A percentile compares a stretch with the other conserved stretches of the same genome.
phyloP scores from a whole-genome alignment of 2,113 vertebrate species.

The Albula goreensis region DNA sequence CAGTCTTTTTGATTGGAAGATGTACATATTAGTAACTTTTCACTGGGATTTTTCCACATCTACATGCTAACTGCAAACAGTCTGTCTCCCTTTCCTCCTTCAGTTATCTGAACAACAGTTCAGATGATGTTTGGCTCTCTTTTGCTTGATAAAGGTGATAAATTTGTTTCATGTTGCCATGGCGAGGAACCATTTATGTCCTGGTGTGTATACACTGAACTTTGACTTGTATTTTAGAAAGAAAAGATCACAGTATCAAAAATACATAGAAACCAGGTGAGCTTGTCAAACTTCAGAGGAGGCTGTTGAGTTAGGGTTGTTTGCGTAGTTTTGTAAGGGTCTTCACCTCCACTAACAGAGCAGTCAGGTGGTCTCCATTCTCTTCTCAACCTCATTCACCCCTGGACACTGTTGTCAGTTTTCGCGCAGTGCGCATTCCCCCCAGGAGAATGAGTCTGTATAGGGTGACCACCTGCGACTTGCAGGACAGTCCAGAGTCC shows the following conservation, averaged over 20 bases:
- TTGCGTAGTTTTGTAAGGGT: neutral
- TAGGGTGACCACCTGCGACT: no score
- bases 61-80: neutral
- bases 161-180: neutral
- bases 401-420: neutral
- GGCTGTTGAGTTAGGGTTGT: neutral
- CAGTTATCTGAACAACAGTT: neutral
- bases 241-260: neutral
- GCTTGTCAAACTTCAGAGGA: neutral
- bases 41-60: neutral
- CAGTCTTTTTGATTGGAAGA: neutral
- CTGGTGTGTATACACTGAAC: neutral
- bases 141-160: neutral
- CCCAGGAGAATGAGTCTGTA: no score
- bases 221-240: neutral
- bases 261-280: slow-evolving; percentile 7
- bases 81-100: neutral
- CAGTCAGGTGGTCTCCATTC: neutral
- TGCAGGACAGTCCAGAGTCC: no score
- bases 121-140: neutral
- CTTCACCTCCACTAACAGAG: neutral
- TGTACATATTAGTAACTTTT: neutral
- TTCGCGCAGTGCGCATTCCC: no score
- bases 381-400: neutral
- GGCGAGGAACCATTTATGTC: neutral